A percentile compares a stretch with the other conserved stretches of the same genome.
Evolutionary conservation across 2,113 vertebrate species (phyloP).

Genomic region (Chrysemys picta): DNA sequence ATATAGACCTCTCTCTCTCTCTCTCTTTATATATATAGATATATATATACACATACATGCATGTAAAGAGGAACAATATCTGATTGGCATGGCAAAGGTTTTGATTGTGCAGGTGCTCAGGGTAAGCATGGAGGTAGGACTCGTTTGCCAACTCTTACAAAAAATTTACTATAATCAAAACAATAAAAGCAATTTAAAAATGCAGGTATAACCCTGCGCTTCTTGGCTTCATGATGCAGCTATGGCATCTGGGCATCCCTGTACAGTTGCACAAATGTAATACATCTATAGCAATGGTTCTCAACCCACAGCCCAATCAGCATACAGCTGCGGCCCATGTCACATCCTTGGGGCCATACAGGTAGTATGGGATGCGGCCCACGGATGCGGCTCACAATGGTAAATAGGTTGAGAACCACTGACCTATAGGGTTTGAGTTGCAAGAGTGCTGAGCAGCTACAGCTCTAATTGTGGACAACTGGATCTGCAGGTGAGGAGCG

Average conservation of each 20-base stretch:
- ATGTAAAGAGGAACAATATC: neutral
- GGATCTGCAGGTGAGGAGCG: too few relatives aligned
- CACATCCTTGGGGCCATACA: too few relatives aligned
- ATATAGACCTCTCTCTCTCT: neutral
- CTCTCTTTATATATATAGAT: too few relatives aligned
- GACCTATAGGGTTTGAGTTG: neutral
- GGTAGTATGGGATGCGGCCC: too few relatives aligned
- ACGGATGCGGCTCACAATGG: too few relatives aligned
- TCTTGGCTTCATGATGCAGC: neutral
- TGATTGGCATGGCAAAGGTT: neutral
- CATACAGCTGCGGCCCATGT: too few relatives aligned
- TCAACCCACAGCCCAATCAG: too few relatives aligned
- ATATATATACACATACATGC: too few relatives aligned
- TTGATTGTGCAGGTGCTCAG: neutral
- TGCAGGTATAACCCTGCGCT: neutral
- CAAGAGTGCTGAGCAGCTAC: neutral
- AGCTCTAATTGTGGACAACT: neutral
- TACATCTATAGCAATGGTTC: neutral
- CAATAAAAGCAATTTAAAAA: neutral
- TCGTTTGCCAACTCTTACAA: neutral
- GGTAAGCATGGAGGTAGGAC: neutral
- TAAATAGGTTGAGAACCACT: neutral
- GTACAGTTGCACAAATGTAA: neutral
- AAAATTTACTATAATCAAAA: neutral
- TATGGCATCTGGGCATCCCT: neutral